Evolutionary conservation across 2,113 vertebrate genomes (phyloP), one percentile per base, ranked within the genome.

Genomic region (Chascanopsetta lugubris): DNA sequence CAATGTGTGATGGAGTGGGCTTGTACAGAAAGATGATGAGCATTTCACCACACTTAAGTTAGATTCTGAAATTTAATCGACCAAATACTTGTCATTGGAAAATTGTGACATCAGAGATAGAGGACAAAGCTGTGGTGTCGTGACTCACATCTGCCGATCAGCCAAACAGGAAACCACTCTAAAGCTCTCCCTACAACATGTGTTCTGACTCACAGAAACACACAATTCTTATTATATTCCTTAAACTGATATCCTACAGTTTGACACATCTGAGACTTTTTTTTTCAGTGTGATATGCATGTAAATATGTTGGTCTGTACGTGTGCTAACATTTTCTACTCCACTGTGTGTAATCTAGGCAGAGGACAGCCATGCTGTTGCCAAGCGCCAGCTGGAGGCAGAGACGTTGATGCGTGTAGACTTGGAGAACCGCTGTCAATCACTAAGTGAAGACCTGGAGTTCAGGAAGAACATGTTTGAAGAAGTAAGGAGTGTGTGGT

Each of bases 391-490:
- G 77, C 75, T 99, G 90, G 97, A 99, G 87, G 88, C 94, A 15
- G 97, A 99, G 81, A 98, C 97, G 0, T 91, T 99, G 34, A 94
- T 94, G 94, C 92, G 97, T 0, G 96, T 99, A 18, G 97, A 99
- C 87, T 65, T 96, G 87, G 97, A 98, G 85, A 99, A 99, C 79
- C 96, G 96, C 26, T 97, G 94, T 67, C 97, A 98, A 84, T 98
- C 96, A 26, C 87, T 99, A 60, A 89, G 91, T 26, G 97, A 99
- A 70, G 97, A 99, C 26, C 92, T 99, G 21, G 93, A 95, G 83
- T 99, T 99, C 93, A 94, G 95, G 77, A 98, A 96, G 89, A 95
- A 76, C 71, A 94, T 99, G 82, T 98, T 97, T 57, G 94, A 99
- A 47, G 96, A 99, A 95, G 97, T 96, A 83, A 26, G 55, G 24